phyloP scores from a whole-genome alignment of 2,113 vertebrate genomes.

The Neodontobutis hainanensis region DNA sequence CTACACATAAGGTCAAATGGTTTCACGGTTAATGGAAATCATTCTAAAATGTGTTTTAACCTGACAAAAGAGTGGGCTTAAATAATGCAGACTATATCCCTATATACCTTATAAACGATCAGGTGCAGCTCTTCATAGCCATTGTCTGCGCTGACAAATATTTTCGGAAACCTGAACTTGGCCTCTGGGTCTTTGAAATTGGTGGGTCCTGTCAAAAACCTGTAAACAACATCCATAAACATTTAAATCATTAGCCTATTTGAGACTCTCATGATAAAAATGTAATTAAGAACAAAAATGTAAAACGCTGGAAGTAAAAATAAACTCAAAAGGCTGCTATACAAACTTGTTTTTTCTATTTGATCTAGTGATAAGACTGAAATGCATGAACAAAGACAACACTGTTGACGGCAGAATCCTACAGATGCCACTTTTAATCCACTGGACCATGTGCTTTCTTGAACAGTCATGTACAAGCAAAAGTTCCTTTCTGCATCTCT shows the following conservation, averaged over 20 bases:
- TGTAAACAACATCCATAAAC: constrained; percentile 61
- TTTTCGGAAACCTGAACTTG: constrained; percentile 95
- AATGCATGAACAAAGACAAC: constrained; percentile 6
- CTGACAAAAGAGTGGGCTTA: constrained; percentile 7
- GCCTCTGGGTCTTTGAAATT: constrained; percentile 95
- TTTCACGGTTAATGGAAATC: constrained; percentile 51
- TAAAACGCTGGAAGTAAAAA: too few relatives aligned
- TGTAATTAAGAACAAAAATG: neutral
- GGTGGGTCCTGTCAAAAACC: constrained; percentile 95
- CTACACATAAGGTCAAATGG: constrained; percentile 42
- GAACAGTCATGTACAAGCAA: too few relatives aligned
- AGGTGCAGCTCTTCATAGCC: constrained; percentile 93
- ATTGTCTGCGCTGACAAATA: constrained; percentile 91
- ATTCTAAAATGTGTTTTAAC: constrained; percentile 19
- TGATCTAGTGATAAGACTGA: neutral
- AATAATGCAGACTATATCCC: neutral
- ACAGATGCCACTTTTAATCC: neutral
- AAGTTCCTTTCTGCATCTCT: too few relatives aligned
- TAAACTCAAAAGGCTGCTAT: neutral
- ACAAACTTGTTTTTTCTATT: neutral
- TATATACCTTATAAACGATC: constrained; percentile 95
- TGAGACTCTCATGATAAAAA: neutral
- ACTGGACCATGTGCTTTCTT: neutral
- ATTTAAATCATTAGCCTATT: too few relatives aligned
- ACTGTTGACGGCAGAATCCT: constrained; percentile 12